phyloP scores from a whole-genome alignment of 2,113 vertebrate genomes.

The Lophochroa leadbeateri region DNA sequence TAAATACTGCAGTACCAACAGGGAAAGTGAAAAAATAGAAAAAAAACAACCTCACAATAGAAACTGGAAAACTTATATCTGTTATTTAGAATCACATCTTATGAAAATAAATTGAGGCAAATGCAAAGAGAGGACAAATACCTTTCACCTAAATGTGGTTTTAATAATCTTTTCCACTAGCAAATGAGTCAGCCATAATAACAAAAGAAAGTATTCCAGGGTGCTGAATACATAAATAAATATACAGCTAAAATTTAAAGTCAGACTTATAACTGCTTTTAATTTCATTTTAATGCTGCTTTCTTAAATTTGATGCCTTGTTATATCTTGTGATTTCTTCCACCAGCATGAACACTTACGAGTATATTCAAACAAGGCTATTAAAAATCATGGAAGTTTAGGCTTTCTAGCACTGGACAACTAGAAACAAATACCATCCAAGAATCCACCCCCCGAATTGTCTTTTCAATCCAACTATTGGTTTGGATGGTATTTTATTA shows the following conservation, averaged over 20 bases:
- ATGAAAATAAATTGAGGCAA: background rate
- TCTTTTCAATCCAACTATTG: background rate
- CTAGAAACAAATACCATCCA: background rate
- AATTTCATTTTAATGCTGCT: background rate
- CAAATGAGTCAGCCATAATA: background rate
- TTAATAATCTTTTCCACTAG: slow-evolving; percentile 22
- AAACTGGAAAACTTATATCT: background rate
- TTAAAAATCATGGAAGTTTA: background rate
- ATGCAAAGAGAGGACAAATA: background rate
- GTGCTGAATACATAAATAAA: background rate
- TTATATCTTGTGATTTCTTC: background rate
- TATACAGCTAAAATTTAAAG: background rate
- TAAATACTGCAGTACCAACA: background rate
- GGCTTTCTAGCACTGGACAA: background rate
- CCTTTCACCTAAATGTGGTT: background rate
- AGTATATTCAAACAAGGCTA: background rate
- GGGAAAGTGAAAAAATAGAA: background rate
- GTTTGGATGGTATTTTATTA: background rate
- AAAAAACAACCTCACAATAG: background rate
- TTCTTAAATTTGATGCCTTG: background rate
- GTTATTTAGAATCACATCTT: background rate
- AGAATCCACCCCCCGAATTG: background rate
- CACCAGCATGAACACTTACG: background rate
- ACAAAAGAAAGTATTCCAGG: background rate
- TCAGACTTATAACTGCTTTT: background rate